Base-by-base conservation (phyloP, 2,888 invertebrate genomes). In the Sclerodermus sp. region DNA sequence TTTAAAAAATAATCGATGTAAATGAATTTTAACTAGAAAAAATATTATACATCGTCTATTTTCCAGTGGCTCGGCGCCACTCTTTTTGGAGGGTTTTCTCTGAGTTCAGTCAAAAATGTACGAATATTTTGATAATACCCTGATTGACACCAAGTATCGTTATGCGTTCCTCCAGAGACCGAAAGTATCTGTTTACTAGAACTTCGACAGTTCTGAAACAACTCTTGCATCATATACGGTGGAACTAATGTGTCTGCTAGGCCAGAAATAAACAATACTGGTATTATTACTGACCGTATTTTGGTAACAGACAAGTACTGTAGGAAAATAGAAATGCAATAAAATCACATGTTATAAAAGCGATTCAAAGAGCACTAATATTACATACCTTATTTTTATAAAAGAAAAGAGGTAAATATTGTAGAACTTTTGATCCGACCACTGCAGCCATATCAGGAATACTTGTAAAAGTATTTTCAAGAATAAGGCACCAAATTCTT, bases 391-490 rank as follows among this genome's bases (percentile, higher is more conserved):
- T 90, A 81, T 95, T 96, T 82, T 96, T 96, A 80, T 91, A 93
- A 76, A 88, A 89, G 78, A 89, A 83, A 62, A 86, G 81, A 53
- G 96, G 96, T 62, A 96, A 80, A 81, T 88, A 90, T 57, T 85
- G 82, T 49, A 93, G 74, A 62, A 88, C 81, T 67, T 81, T 83
- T 82, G 88, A 85, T 71, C 88, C 88, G 60, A 96, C 84, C 54
- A 90, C 87, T 64, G 86, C 85, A 14, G 93, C 94, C 88, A 96
- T 94, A 58, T 93, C 93, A 30, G 94, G 94, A 78, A 97, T 91
- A 75, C 91, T 91, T 3, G 95, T 95, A 72, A 97, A 97, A 2
- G 96, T 96, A 77, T 97, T 97, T 79, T 97, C 96, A 14, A 96
- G 85, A 60, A 97, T 85, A 55, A 95, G 79, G 62, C 91, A 93